A percentile compares a stretch with the other conserved stretches of the same genome.
phyloP scores from a whole-genome alignment of 2,797 vertebrate species.

The Anabacerthia variegaticeps region DNA sequence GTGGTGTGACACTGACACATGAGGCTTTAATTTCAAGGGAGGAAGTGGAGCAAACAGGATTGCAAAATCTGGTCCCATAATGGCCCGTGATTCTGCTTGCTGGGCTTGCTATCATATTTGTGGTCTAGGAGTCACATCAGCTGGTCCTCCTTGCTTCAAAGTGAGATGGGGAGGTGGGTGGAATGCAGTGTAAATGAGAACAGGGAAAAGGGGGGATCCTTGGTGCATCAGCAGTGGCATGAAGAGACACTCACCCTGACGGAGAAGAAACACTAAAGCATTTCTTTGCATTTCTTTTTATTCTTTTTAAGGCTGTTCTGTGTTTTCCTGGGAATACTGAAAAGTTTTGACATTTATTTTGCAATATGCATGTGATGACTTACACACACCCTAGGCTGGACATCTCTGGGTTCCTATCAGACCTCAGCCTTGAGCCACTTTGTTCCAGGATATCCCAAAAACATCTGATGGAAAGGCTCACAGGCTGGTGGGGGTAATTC shows the following conservation, averaged over 20 bases:
- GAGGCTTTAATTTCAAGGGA: constrained; percentile 45
- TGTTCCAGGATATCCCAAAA: neutral
- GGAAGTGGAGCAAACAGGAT: constrained; percentile 20
- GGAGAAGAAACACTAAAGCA: neutral
- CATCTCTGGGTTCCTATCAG: neutral
- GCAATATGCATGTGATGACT: neutral
- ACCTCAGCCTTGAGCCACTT: neutral
- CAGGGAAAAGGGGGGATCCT: neutral
- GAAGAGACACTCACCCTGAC: neutral
- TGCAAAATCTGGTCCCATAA: constrained; percentile 9
- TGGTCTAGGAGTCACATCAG: constrained; percentile 6
- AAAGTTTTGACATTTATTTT: neutral
- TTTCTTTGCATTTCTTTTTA: neutral
- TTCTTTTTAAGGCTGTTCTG: neutral
- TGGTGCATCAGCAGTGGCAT: neutral
- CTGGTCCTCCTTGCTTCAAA: neutral
- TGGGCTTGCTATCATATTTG: constrained; percentile 12
- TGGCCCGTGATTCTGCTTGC: neutral
- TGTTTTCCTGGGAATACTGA: neutral
- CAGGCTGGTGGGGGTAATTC: neutral
- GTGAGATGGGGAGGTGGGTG: neutral
- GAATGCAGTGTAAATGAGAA: neutral
- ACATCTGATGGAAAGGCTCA: neutral
- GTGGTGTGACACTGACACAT: neutral
- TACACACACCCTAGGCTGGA: fast-evolving